Conservation (phyloP, 2,888 invertebrate species). For the Drosophila nr. perissopoda region DNA sequence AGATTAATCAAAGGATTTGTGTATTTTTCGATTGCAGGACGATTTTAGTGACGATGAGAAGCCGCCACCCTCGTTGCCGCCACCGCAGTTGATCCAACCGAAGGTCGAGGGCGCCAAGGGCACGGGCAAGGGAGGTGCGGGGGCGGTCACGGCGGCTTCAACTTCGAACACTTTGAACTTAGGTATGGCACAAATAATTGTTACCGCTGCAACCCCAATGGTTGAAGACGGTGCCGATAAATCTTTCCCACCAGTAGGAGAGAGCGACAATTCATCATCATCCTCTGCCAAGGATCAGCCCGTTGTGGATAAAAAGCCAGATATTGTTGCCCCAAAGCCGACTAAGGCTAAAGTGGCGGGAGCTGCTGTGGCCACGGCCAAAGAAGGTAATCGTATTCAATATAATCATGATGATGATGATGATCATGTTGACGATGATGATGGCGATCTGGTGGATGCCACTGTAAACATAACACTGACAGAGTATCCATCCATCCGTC, state of each 20-base stretch:
- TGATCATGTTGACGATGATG: background rate
- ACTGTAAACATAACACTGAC: constrained; percentile 69
- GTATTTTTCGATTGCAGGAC: constrained; percentile 69
- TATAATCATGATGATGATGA: constrained; percentile 1
- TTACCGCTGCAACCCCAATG: constrained; percentile 97
- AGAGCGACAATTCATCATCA: constrained; percentile 68
- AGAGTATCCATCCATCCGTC: constrained; percentile 61
- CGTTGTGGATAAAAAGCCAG: constrained; percentile 64
- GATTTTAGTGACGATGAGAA: constrained; percentile 81
- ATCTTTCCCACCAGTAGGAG: constrained; percentile 89
- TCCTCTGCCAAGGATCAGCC: constrained; percentile 39
- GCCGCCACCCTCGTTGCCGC: constrained; percentile 79
- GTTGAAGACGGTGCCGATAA: constrained; percentile 92
- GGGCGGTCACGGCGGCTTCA: constrained; percentile 46
- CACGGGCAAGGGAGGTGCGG: constrained; percentile 26
- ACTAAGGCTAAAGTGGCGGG: constrained; percentile 52
- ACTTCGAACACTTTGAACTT: constrained; percentile 88
- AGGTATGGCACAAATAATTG: constrained; percentile 95
- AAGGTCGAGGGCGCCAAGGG: constrained; percentile 23
- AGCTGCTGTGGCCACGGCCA: constrained; percentile 39
- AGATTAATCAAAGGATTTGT: background rate
- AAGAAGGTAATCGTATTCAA: constrained; percentile 72
- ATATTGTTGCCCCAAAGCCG: constrained; percentile 60
- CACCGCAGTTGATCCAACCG: constrained; percentile 65
- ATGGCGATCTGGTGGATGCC: constrained; percentile 37